A percentile compares a stretch with the other conserved stretches of the same genome.
Conservation (phyloP, 2,113 vertebrate species). For the Oreotrochilus melanogaster region DNA sequence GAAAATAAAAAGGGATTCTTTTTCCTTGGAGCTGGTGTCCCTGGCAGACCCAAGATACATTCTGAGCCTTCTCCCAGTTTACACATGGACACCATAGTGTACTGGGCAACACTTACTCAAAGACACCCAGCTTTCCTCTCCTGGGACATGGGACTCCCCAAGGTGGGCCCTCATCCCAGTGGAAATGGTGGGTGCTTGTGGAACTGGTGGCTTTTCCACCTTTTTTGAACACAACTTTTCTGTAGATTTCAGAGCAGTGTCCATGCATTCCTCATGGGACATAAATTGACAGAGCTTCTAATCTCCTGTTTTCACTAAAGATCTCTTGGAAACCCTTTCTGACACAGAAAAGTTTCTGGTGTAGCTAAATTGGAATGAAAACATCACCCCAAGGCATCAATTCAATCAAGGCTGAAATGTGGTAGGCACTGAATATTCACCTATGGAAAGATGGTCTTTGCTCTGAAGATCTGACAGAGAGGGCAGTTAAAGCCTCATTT, state of each 20-base stretch:
- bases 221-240: neutral
- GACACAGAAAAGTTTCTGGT: neutral
- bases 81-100: neutral
- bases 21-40: neutral
- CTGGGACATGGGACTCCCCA: neutral
- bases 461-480: neutral
- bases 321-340: neutral
- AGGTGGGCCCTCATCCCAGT: neutral
- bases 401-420: neutral
- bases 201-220: neutral
- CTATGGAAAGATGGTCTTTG: neutral
- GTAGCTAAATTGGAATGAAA: neutral
- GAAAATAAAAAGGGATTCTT: fast-evolving
- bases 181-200: neutral
- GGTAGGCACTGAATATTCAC: neutral
- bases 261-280: neutral
- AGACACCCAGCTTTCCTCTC: neutral
- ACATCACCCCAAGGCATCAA: neutral
- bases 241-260: neutral
- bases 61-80: neutral
- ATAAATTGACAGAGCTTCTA: neutral
- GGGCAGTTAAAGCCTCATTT: neutral
- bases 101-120: neutral
- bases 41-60: neutral
- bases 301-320: neutral